Base-by-base conservation (phyloP, 2,797 vertebrate species). In the Sebastes trivittatus region DNA sequence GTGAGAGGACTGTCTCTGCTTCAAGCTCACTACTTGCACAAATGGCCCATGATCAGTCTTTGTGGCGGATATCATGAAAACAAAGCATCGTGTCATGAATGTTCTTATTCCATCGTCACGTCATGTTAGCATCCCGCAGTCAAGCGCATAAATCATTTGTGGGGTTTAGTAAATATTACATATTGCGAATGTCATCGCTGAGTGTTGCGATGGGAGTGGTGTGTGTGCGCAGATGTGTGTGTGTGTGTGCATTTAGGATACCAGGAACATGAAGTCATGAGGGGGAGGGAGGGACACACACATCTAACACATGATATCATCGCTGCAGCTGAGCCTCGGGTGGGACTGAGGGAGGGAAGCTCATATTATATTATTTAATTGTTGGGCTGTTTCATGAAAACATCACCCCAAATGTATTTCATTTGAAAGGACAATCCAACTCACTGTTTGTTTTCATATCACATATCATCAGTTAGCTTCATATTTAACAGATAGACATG, bases 261-360 rank as follows among this genome's bases (percentile, higher is more conserved):
- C 84, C 86, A 79, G 86, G 60, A 61, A 75, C 73, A 83, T 93
- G 90, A 93, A 87, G 91, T 94, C 92, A 95, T 68, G 42, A 76
- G 70, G 72, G 78, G 83, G 77, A 88, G 78, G 83, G 77, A 88
- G 83, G 65, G 72, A 84, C 52, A 38, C 74, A 70, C 80, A 76
- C 65, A 69, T 87, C 65, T 64, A 77, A 68, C 13, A 56, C 77
- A 89, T 88, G 85, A 93, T 80, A 76, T 91, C 89, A 92, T 75
- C 1, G 20, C 75, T 75, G 73, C 64, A 84, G 83, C 79, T 74
- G 80, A 84, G 82, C 68, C 73, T 56, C 11, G 49, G 81, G 56
- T 74, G 83, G 87, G 72, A 77, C 81, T 25, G 56, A 60, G 54
- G 77, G 71, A 68, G 64, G 29, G 14, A 32, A 42, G 34, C 34